phyloP scores from a whole-genome alignment of 2,888 invertebrate genomes.

The Galeopsomyia nigrocyanea region DNA sequence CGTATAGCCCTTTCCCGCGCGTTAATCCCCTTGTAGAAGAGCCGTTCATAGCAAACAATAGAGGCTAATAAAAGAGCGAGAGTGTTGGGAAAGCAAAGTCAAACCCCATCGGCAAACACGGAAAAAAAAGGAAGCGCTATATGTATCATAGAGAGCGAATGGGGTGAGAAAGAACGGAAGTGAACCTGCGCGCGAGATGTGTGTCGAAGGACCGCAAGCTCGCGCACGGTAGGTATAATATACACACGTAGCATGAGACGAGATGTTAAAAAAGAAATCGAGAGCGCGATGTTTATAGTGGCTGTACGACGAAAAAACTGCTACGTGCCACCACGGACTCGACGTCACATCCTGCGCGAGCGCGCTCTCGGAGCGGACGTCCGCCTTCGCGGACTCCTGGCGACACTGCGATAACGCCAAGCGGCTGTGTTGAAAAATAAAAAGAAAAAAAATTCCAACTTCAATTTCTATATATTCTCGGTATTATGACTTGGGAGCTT shows the following conservation, averaged over 20 bases:
- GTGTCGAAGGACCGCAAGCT: too few relatives aligned
- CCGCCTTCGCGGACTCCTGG: constrained; percentile 66
- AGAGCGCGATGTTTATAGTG: constrained; percentile 51
- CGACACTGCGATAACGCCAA: constrained; percentile 60
- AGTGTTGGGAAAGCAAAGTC: too few relatives aligned
- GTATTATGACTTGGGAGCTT: constrained; percentile 1
- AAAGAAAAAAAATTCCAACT: background rate
- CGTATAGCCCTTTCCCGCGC: too few relatives aligned
- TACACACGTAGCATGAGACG: background rate
- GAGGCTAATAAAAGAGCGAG: too few relatives aligned
- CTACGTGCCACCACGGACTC: constrained; percentile 47
- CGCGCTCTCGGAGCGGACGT: constrained; percentile 58
- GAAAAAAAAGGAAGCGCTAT: constrained; percentile 5
- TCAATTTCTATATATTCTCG: background rate
- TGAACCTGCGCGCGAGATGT: too few relatives aligned
- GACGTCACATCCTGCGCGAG: constrained; percentile 67
- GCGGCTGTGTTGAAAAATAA: constrained; percentile 23
- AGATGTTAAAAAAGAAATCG: constrained; percentile 3
- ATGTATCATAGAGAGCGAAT: constrained; percentile 27
- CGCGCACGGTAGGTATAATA: background rate
- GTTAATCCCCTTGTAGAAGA: too few relatives aligned
- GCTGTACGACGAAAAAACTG: constrained; percentile 39
- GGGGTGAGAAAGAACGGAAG: too few relatives aligned
- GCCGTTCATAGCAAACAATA: background rate
- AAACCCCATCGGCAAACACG: background rate